phyloP scores from a whole-genome alignment of 2,113 vertebrate genomes.

The Cichladusa arquata region DNA sequence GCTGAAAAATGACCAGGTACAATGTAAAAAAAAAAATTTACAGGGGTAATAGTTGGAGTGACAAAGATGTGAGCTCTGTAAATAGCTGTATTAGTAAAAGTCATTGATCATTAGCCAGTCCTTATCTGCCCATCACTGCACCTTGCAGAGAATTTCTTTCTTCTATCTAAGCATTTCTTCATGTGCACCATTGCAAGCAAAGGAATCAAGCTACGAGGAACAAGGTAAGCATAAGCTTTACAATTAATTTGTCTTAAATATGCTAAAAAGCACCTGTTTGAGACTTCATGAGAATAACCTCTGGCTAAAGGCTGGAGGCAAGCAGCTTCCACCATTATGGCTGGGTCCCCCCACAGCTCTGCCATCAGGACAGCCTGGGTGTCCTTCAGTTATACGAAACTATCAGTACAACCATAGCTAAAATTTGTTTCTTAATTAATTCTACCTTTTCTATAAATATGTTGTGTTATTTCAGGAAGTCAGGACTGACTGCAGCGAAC shows the following conservation, averaged over 20 bases:
- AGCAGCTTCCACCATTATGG: neutral
- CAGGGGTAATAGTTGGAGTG: neutral
- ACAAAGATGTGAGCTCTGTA: neutral
- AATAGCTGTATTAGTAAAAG: neutral
- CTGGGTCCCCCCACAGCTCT: neutral
- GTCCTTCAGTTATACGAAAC: neutral
- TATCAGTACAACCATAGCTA: neutral
- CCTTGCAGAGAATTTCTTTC: neutral
- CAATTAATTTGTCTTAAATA: neutral
- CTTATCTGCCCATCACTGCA: neutral
- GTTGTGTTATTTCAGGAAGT: neutral
- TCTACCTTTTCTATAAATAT: neutral
- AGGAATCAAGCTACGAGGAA: neutral
- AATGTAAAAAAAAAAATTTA: neutral
- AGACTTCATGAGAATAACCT: neutral
- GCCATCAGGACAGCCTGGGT: neutral
- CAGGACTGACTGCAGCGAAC: neutral
- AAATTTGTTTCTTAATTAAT: neutral
- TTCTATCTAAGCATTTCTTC: neutral
- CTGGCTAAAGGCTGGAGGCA: neutral
- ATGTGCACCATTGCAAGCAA: neutral
- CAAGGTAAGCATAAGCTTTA: neutral
- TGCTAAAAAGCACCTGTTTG: neutral
- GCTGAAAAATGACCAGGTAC: conserved; percentile 11
- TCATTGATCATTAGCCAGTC: neutral